These are phyloP conservation scores for Enteromius viviparus DNA, from an alignment of 2,797 vertebrate species.

Conservation along the genomic window DNA sequence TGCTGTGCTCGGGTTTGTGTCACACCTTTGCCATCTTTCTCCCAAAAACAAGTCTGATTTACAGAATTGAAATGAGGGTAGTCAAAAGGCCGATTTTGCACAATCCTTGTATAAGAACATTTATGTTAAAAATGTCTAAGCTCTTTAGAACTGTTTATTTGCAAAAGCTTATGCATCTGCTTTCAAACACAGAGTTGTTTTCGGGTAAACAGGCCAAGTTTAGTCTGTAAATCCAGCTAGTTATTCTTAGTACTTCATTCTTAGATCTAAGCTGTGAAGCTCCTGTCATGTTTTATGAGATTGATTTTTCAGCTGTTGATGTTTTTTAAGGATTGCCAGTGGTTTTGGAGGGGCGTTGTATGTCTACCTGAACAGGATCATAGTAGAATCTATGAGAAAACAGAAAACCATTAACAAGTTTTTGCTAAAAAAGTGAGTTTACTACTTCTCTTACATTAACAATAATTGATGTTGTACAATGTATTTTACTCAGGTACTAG, in stretches of 20 bases:
- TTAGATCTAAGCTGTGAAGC: not conserved
- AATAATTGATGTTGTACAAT: not conserved
- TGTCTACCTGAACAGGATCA: slow-evolving; percentile 96
- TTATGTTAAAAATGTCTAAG: not conserved
- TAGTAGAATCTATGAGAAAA: slow-evolving; percentile 97
- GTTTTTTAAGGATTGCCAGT: slow-evolving; percentile 85
- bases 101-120: not conserved
- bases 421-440: slow-evolving; percentile 93
- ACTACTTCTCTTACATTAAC: not conserved
- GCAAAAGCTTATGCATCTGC: not conserved
- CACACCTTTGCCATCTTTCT: slow-evolving; percentile 9
- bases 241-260: not conserved
- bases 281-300: slow-evolving; percentile 14
- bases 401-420: slow-evolving; percentile 98
- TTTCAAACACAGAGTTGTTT: slow-evolving; percentile 3
- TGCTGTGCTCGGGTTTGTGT: slow-evolving; percentile 91
- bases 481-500: not conserved
- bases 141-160: not conserved
- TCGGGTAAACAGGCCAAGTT: not conserved
- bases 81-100: not conserved
- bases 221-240: not conserved
- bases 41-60: not conserved
- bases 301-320: slow-evolving; percentile 50
- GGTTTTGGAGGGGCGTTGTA: slow-evolving; percentile 95
- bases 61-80: not conserved